Base-by-base conservation (phyloP, 2,888 invertebrate genomes). In the Drosophila gaucha region DNA sequence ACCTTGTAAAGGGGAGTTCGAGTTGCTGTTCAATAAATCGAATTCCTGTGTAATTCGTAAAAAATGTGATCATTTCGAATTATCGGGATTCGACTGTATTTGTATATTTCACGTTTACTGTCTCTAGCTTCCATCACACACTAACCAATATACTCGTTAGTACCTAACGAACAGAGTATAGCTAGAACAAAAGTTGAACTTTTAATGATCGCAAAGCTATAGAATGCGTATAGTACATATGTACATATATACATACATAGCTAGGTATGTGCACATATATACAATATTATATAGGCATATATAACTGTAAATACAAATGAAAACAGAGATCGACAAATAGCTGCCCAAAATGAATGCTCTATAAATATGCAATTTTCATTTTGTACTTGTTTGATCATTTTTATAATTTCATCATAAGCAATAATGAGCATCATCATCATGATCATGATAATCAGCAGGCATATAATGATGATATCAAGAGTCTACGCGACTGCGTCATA, bases 401-500 rank as follows among this genome's bases (percentile, higher is more conserved):
- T n/a, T n/a, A 1, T 18, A n/a, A 41, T 50, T 35, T 50, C 20
- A 36, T 16, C 47, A 50, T 20, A 18, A 30, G 36, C 18, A 22
- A 26, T 24, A 9, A 66, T 52, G 5, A 36, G 38, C 9, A 67
- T 28, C 14, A 52, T 41, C 14, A 43, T 44, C 12, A 52, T 33
- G 6, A 36, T 35, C 14, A 50, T n/a, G 49, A 28, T 51, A 4
- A 26, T 26, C 28, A 38, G n/a, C 38, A 38, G 6, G 20, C 20
- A 16, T 33, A 49, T 60, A 31, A 66, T 67, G 56, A 58, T 66
- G 52, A 57, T 57, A 66, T 44, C 59, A 66, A 62, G 44, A 57
- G 46, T 41, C 41, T 41, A 46, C 35, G 49, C 55, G 35, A 31
- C 60, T 71, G 62, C 72, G 62, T 67, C 72, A 72, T 59, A 73